phyloP scores from a whole-genome alignment of 1,140 invertebrate genomes.

The Rhopalosiphum maidis region DNA sequence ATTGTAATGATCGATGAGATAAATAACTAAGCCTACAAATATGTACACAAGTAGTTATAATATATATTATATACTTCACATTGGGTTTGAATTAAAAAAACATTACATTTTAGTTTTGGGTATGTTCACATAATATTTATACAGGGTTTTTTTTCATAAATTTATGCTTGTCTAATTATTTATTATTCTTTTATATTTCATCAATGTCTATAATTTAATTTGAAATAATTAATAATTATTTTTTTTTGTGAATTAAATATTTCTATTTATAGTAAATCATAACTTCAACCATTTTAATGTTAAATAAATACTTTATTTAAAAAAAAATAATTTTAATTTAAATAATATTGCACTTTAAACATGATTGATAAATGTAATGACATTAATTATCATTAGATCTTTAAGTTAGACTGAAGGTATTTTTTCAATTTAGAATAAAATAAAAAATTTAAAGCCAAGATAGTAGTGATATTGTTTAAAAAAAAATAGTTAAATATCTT shows the following conservation, averaged over 20 bases:
- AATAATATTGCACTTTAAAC: background rate
- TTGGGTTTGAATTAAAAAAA: background rate
- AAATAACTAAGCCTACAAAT: background rate
- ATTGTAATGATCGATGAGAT: background rate
- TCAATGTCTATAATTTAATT: background rate
- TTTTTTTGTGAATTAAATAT: background rate
- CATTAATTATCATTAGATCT: background rate
- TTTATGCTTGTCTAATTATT: conserved; percentile 9
- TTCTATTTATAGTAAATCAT: background rate
- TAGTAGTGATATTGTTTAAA: background rate
- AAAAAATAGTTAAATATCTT: background rate
- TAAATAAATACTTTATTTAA: background rate
- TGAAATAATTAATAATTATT: background rate
- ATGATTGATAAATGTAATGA: background rate
- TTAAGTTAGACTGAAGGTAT: background rate
- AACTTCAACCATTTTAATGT: background rate
- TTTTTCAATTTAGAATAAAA: background rate
- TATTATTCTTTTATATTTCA: conserved; percentile 12
- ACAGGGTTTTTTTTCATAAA: conserved; percentile 28
- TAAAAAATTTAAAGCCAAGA: background rate
- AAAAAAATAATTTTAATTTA: background rate
- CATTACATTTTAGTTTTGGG: conserved; percentile 25
- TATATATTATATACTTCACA: background rate
- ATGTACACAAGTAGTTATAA: conserved; percentile 3
- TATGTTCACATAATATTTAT: conserved; percentile 35